Base-by-base conservation (phyloP, 2,888 invertebrate species). In the Pteria penguin region DNA sequence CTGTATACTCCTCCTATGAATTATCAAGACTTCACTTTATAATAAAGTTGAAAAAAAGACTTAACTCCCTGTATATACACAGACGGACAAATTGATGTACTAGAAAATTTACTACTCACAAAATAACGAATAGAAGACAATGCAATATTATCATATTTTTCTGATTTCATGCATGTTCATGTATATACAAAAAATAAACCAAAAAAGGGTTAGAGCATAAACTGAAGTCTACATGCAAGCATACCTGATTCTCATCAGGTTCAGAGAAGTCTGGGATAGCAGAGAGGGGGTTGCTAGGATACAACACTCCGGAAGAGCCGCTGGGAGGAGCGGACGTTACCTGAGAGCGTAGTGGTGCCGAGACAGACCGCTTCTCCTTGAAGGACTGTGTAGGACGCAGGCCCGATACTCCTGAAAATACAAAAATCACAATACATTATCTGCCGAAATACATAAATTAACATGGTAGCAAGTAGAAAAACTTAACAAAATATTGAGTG, bases 301-400 rank as follows among this genome's bases (percentile, higher is more conserved):
- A 45, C 18, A 18, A 45, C 58, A 45, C 66, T 61, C 58, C 66
- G 58, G 62, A 68, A 63, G 65, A 55, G 65, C 76, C 65, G 62
- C 62, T 55, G 5, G 76, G 72, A n/a, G n/a, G n/a, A 52, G 72
- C 61, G 29, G 72, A 72, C 31, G 76, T 76, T 76, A 76, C 76
- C 76, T 76, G 72, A 62, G 68, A 36, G 52, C 76, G 66, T 57
- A 67, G 32, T 52, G 76, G 76, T 33, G 68, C 76, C 18, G 72
- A 62, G 0, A 67, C 14, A 18, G 76, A 76, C 26, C 72, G 36
- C 27, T 69, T 72, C 52, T 72, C 72, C 65, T 76, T 76, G 29
- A 76, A 72, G 32, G 76, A 76, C 63, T 76, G 76, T n/a, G 72
- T 63, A 27, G 72, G 72, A 22, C 76, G 76, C 63, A 76, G 36